Evolutionary conservation across 1,140 invertebrate species (phyloP).

Genomic region (Hesperophylax magnus): DNA sequence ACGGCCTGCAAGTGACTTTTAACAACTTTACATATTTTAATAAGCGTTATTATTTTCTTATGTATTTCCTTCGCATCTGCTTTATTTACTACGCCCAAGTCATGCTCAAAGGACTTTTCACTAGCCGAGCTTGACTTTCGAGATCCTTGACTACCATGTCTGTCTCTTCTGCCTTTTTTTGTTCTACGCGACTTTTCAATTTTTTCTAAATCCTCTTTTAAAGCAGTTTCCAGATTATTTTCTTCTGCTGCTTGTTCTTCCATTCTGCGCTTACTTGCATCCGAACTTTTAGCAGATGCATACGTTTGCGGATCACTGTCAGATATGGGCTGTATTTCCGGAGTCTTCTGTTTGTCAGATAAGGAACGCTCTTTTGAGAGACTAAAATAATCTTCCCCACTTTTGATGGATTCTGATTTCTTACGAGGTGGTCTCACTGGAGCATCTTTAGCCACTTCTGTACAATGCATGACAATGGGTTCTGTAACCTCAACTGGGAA

Average conservation of each 20-base stretch:
- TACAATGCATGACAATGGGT: conserved; percentile 42
- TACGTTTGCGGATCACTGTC: conserved; percentile 74
- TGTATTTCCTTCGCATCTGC: conserved; percentile 58
- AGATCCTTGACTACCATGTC: conserved; percentile 63
- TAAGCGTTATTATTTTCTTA: conserved; percentile 42
- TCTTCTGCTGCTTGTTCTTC: neutral
- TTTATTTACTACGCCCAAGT: conserved; percentile 60
- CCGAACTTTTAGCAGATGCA: conserved; percentile 74
- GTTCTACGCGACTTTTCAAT: conserved; percentile 60
- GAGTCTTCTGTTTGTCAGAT: conserved; percentile 66
- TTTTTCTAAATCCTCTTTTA: conserved; percentile 64
- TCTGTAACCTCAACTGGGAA: conserved; percentile 50
- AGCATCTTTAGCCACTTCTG: conserved; percentile 62
- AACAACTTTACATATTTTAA: conserved; percentile 57
- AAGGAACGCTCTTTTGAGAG: conserved; percentile 67
- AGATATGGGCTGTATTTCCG: conserved; percentile 67
- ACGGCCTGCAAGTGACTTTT: conserved; percentile 70
- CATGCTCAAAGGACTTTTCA: conserved; percentile 65
- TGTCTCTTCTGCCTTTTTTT: conserved; percentile 63
- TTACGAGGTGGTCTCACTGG: conserved; percentile 67
- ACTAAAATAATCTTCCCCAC: conserved; percentile 73
- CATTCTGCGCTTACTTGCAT: conserved; percentile 62
- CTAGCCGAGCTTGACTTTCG: conserved; percentile 67
- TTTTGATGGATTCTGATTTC: conserved; percentile 72
- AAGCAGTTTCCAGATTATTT: conserved; percentile 23